Evolutionary conservation across 2,113 vertebrate species (phyloP), one percentile per base, ranked within the genome.

Genomic region (Pelusios castaneus): DNA sequence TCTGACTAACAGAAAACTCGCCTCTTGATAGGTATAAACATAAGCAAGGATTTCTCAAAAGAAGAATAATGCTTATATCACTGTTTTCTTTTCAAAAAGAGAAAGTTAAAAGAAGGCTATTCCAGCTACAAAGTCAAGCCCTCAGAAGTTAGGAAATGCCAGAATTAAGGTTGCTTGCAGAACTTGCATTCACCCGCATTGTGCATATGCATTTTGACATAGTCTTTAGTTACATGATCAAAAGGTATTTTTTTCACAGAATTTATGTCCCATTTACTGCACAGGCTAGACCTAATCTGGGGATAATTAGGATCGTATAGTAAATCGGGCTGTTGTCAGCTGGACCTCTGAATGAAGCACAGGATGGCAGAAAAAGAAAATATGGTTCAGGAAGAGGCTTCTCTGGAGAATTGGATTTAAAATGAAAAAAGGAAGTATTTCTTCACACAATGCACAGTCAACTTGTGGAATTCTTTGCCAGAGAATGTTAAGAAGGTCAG

Each of bases 1-100:
- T n/a, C 16, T 67, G 56, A 83, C 34, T 43, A 85, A 83, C 19
- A 43, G 13, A 75, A 43, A 25, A 5, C 22, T 75, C 10, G 21
- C 38, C 70, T 75, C 38, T 75, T 43, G 70, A 43, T 21, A 75
- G 22, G 67, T 38, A 43, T 21, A 79, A 13, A 87, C 85, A 82
- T 92, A 87, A 87, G n/a, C 80, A 94, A 84, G 43, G 45, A 41
- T 86, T 84, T 91, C 47, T 83, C 51, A 92, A 75, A 2, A 75
- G 82, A 87, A 92, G 58, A 55, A 78, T 21, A 91, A 67, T 7
- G 34, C 60, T 83, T 60, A 92, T 92, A 84, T 87, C 55, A 43
- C 51, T 14, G 41, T 1, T 21, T 1, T 75, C 22, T 75, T 75
- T 75, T 75, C 70, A 75, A 75, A 75, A 41, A 43, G 38, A 6